Conservation (phyloP, 2,888 invertebrate species). For the Lymantria dispar region DNA sequence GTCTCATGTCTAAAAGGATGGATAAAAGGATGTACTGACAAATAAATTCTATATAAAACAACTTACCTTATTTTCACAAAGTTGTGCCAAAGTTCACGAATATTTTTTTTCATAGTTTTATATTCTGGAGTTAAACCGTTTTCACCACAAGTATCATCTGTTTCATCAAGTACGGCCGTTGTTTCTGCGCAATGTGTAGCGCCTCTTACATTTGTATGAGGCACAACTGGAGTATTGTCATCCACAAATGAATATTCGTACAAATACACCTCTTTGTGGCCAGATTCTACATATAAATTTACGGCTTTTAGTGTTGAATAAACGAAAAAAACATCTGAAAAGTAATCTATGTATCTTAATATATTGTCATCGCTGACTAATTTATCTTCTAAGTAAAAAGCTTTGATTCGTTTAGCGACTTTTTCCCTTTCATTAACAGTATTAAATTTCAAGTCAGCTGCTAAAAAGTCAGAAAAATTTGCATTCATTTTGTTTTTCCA, state of each 20-base stretch:
- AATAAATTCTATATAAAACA: no score
- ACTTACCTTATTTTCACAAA: conserved; percentile 14
- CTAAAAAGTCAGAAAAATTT: conserved; percentile 45
- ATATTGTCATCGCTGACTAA: conserved; percentile 24
- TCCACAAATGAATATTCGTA: conserved; percentile 49
- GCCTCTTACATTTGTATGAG: conserved; percentile 36
- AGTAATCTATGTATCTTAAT: conserved; percentile 34
- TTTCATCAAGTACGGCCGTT: conserved; percentile 7
- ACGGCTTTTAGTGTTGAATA: conserved; percentile 40
- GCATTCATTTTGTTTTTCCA: conserved; percentile 41
- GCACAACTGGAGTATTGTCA: conserved; percentile 30
- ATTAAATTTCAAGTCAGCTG: conserved; percentile 42
- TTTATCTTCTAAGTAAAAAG: conserved; percentile 49
- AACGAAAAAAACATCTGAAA: conserved; percentile 53
- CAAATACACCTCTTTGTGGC: conserved; percentile 43
- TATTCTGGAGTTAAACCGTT: background rate
- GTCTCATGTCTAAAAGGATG: no score
- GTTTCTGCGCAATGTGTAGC: conserved; percentile 42
- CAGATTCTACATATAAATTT: conserved; percentile 30
- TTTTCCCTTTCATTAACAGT: conserved; percentile 32
- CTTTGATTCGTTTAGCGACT: conserved; percentile 33
- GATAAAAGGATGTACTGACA: no score
- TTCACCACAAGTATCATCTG: conserved; percentile 2
- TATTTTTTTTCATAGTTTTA: conserved; percentile 10
- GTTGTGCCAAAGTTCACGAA: conserved; percentile 16